Conservation (phyloP, 2,113 vertebrate species). For the Pteruthius melanotis region DNA sequence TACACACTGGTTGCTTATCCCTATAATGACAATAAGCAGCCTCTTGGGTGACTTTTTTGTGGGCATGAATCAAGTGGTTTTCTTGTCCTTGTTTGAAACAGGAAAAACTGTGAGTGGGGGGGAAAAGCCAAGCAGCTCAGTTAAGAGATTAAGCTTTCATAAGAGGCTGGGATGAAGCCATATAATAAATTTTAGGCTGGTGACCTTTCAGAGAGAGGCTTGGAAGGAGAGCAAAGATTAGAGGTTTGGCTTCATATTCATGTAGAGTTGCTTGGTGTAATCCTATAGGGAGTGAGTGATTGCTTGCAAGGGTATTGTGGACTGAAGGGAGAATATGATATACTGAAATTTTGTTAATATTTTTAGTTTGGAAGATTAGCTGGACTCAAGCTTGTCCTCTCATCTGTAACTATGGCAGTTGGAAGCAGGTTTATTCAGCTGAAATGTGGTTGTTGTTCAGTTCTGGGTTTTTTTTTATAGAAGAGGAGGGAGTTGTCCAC, state of each 20-base stretch:
- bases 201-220: neutral
- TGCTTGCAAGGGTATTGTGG: neutral
- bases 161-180: neutral
- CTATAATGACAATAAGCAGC: neutral
- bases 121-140: neutral
- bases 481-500: neutral
- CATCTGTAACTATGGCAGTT: neutral
- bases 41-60: neutral
- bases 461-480: neutral
- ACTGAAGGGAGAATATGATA: neutral
- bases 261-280: neutral
- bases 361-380: neutral
- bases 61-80: neutral
- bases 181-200: neutral
- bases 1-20: neutral
- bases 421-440: neutral
- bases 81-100: neutral
- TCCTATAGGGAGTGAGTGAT: neutral
- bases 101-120: neutral
- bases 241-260: neutral
- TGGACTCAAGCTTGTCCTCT: neutral
- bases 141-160: neutral
- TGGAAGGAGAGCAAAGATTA: neutral
- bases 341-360: neutral
- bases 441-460: neutral